Conservation (phyloP, 2,113 vertebrate species). For the Labrus mixtus region DNA sequence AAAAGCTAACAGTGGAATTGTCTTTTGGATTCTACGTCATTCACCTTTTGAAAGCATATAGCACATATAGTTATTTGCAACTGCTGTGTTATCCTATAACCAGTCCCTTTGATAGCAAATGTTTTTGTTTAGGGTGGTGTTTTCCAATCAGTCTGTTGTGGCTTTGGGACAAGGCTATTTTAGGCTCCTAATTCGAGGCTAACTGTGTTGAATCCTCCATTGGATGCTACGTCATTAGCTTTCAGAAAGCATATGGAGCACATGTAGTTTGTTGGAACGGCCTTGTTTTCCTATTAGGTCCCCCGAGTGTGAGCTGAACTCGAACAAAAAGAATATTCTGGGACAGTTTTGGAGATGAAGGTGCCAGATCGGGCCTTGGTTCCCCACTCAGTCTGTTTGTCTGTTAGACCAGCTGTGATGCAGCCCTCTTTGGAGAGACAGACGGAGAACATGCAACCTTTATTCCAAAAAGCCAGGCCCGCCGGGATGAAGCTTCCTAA, state of each 20-base stretch:
- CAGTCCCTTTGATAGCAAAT: neutral
- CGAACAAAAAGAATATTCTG: conserved; percentile 57
- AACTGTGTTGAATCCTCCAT: neutral
- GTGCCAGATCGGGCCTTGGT: conserved; percentile 58
- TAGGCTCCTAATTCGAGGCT: conserved; percentile 4
- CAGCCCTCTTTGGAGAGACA: conserved; percentile 56
- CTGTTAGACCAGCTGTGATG: conserved; percentile 64
- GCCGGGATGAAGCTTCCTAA: conserved; percentile 39
- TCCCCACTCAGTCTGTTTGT: conserved; percentile 49
- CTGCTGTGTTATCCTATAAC: neutral
- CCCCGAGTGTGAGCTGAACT: conserved; percentile 30
- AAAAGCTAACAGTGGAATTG: no score
- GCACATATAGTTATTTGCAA: neutral
- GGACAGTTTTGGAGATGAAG: conserved; percentile 53
- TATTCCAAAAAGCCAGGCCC: conserved; percentile 58
- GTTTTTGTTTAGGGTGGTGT: neutral
- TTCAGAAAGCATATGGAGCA: conserved; percentile 51
- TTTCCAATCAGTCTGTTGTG: neutral
- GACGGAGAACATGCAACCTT: conserved; percentile 53
- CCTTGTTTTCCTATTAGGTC: conserved; percentile 35
- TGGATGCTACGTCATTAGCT: conserved; percentile 7
- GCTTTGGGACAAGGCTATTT: neutral
- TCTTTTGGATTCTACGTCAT: no score
- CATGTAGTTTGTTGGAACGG: conserved; percentile 40
- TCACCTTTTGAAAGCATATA: neutral